A percentile compares a stretch with the other conserved stretches of the same genome.
Conservation (phyloP, 1,140 invertebrate species). For the Temnothorax curvispinosus region DNA sequence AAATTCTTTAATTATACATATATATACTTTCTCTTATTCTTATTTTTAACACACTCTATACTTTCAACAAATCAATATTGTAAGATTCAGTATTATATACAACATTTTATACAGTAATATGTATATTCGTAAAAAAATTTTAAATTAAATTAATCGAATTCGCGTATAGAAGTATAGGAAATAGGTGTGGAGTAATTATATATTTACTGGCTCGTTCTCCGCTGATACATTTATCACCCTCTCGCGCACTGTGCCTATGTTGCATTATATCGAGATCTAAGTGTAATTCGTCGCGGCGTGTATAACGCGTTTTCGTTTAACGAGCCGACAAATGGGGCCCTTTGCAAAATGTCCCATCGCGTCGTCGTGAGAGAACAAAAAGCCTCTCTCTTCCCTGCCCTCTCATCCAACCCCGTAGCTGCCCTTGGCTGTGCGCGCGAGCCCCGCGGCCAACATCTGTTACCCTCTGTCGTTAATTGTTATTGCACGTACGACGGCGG, state of each 20-base stretch:
- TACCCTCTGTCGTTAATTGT: conserved; percentile 63
- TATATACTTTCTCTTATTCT: not conserved
- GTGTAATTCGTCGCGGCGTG: conserved; percentile 8
- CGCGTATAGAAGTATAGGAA: not conserved
- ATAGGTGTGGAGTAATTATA: not conserved
- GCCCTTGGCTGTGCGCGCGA: conserved; percentile 10
- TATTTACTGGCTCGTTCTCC: not conserved
- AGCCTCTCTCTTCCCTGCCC: not conserved
- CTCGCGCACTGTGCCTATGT: not conserved
- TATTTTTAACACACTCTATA: not conserved
- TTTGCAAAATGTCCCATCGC: conserved; percentile 47
- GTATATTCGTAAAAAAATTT: not conserved
- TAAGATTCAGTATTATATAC: not conserved
- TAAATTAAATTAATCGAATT: no score
- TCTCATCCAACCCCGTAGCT: not conserved
- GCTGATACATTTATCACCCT: not conserved
- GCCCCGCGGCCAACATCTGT: conserved; percentile 57
- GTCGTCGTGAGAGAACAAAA: conserved; percentile 52
- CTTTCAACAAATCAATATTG: not conserved
- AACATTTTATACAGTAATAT: not conserved
- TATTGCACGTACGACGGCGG: conserved; percentile 50
- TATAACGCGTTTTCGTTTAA: conserved; percentile 54
- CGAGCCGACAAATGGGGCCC: conserved; percentile 53
- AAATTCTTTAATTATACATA: not conserved
- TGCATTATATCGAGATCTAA: conserved; percentile 21